Base-by-base conservation (phyloP, 23 tunicate species). In the Ascidia mentula region DNA sequence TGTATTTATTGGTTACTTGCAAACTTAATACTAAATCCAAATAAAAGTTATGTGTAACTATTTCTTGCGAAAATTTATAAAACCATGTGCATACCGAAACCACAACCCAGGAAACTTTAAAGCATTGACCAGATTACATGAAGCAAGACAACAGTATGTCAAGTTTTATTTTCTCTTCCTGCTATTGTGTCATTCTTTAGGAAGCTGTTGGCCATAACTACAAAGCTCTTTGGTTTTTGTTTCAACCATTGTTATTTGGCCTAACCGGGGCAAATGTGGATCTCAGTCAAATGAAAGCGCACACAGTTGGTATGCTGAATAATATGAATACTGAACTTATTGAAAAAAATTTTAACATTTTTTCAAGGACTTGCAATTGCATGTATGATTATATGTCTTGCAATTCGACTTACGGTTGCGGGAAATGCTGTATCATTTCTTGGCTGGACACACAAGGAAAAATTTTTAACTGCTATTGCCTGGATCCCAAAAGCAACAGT, bases 401-500 rank as follows among this genome's bases (percentile, higher is more conserved):
- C 85, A 5, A 86, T 86, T 18, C 80, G 90, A 36, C 81, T 86
- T 31, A 74, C 90, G 6, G 90, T 86, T 15, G 90, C 90, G 39
- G 90, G 90, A 18, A 86, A 80, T 59, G 85, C 90, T 6, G 90
- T 86, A 28, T 86, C 90, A 6, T 86, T 79, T 36, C 80, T 86
- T 36, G 90, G 90, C 0, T 86, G 90, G 90, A 86, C 79, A 28
- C 85, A 86, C 85, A 86, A 80, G 46, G 90, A 86, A 59, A 86
- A 86, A 69, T 86, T 86, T 79, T 40, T 86, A 60, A 86, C 90
- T 18, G 72, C 90, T 24, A 86, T 86, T 32, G 73, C 85, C 31
- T 86, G 90, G 90, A 86, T 86, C 38, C 90, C 90, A 18, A 86
- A 86, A 80, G 90, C 90, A 0, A 86, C 90, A 1, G 90, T 86